phyloP scores from a whole-genome alignment of 2,797 vertebrate genomes.

The Phoxinus dragarum region DNA sequence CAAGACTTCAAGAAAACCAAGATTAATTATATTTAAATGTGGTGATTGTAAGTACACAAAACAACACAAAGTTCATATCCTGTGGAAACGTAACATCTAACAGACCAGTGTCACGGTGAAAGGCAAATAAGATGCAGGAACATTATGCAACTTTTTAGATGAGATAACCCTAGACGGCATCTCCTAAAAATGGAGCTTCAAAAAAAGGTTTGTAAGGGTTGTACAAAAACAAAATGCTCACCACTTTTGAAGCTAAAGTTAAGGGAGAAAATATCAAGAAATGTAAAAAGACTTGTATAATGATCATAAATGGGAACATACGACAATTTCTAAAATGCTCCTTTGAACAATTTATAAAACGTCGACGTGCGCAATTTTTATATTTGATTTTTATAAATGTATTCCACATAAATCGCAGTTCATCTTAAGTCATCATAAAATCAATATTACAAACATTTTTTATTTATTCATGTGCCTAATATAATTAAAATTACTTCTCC shows the following conservation, averaged over 20 bases:
- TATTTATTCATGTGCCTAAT: too few relatives aligned
- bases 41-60: constrained; percentile 22
- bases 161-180: not conserved
- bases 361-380: not conserved
- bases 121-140: constrained; percentile 5
- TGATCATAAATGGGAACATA: not conserved
- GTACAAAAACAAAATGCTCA: not conserved
- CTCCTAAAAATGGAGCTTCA: not conserved
- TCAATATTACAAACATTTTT: too few relatives aligned
- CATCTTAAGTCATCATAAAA: not conserved
- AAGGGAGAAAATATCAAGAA: not conserved
- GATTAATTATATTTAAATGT: constrained; percentile 36
- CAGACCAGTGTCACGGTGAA: not conserved
- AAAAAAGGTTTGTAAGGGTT: not conserved
- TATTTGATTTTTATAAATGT: not conserved
- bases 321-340: not conserved
- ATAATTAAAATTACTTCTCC: too few relatives aligned
- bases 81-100: not conserved
- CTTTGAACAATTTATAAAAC: not conserved
- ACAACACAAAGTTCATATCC: constrained; percentile 47
- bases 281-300: not conserved
- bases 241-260: not conserved
- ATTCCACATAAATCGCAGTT: not conserved
- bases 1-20: not conserved
- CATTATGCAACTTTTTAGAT: not conserved